Evolutionary conservation across 1,140 invertebrate genomes (phyloP).

Genomic region (Penaeus japonicus): DNA sequence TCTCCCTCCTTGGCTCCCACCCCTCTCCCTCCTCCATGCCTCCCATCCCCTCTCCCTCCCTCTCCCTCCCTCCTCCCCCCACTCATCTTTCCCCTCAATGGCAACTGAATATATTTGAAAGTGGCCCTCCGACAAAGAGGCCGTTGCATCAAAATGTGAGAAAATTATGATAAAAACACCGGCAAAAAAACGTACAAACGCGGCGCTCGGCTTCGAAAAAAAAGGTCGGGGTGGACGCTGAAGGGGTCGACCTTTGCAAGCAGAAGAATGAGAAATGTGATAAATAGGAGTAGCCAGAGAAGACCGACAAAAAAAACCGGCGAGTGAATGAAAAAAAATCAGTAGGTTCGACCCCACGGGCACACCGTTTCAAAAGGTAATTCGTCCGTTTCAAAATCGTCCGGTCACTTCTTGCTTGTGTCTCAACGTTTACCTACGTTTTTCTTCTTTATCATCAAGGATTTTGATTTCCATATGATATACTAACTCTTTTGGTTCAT

Average conservation of each 20-base stretch:
- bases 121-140: neutral
- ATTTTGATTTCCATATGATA: too few species aligned
- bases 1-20: neutral
- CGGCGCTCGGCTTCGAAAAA: neutral
- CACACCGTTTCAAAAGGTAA: too few species aligned
- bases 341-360: neutral
- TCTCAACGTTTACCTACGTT: too few species aligned
- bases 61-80: neutral
- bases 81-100: neutral
- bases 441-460: too few species aligned
- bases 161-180: conserved; percentile 6
- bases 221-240: neutral
- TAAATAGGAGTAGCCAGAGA: conserved; percentile 16
- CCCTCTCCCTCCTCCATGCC: neutral
- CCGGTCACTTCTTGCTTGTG: too few species aligned
- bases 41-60: neutral
- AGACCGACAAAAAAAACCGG: neutral
- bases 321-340: neutral
- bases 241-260: conserved; percentile 26
- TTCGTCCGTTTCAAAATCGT: too few species aligned
- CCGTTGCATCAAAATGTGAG: conserved; percentile 37
- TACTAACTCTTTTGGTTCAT: too few species aligned
- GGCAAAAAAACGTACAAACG: neutral
- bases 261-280: conserved; percentile 39
- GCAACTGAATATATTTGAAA: conserved; percentile 23